Conservation (phyloP, 2,797 vertebrate species). For the Chaetodon trifasciatus region DNA sequence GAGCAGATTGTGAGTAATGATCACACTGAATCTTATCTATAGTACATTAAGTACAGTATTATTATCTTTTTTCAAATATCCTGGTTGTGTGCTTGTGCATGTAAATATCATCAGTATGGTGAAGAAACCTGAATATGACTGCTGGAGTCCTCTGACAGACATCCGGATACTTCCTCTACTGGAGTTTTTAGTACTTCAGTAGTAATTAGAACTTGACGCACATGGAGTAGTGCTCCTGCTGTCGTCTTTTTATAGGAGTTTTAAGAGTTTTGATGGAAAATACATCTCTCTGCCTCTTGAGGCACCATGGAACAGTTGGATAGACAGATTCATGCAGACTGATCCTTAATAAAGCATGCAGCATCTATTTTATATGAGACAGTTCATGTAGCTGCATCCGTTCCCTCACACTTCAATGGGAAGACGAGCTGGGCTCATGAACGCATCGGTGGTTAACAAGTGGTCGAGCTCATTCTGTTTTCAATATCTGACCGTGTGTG, state of each 20-base stretch:
- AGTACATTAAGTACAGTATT: no score
- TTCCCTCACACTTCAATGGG: background rate
- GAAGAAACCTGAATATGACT: slow-evolving; percentile 13
- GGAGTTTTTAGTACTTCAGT: background rate
- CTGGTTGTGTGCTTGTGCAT: slow-evolving; percentile 9
- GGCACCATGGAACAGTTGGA: no score
- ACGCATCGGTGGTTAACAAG: no score
- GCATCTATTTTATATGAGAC: background rate
- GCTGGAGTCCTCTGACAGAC: background rate
- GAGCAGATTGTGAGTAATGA: slow-evolving; percentile 70
- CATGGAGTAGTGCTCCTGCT: no score
- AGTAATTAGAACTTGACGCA: no score
- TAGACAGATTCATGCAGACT: no score
- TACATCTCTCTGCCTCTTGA: no score
- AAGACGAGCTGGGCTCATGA: no score
- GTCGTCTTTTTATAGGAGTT: no score
- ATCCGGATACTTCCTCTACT: background rate
- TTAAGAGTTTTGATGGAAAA: no score
- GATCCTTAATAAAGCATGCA: background rate
- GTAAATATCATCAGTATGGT: slow-evolving; percentile 6
- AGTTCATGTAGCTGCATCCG: no score
- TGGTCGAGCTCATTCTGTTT: no score
- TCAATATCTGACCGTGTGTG: background rate
- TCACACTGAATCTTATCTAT: background rate
- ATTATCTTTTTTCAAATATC: background rate